Percentiles rank a stretch among this genome's conserved stretches.
Conservation (phyloP, 2,113 vertebrate genomes). For the Oncorhynchus nerka region DNA sequence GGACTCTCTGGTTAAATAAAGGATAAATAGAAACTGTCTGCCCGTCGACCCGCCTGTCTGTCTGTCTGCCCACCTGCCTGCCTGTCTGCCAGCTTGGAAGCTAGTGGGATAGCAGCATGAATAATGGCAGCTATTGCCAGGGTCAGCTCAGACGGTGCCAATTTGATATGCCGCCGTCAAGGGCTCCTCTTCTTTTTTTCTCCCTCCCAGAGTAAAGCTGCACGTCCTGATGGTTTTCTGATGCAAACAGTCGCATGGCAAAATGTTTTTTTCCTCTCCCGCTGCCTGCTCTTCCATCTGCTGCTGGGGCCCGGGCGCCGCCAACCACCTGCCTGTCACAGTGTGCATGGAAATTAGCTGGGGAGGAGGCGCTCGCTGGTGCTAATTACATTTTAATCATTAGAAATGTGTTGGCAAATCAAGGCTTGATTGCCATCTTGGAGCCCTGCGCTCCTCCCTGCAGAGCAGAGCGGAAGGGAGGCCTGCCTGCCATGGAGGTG, state of each 20-base stretch:
- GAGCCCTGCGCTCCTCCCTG: conserved; percentile 88
- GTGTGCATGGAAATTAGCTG: conserved; percentile 98
- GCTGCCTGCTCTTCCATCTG: conserved; percentile 98
- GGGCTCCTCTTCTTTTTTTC: conserved; percentile 63
- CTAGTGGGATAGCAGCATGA: conserved; percentile 66
- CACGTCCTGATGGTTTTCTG: conserved; percentile 95
- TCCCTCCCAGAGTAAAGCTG: conserved; percentile 77
- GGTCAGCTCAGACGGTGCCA: conserved; percentile 89
- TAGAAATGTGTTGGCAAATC: conserved; percentile 99
- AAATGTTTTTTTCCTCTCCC: conserved; percentile 95
- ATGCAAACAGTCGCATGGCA: conserved; percentile 94
- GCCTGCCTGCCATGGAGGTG: conserved; percentile 73
- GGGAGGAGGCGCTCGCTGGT: conserved; percentile 99
- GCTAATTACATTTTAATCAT: conserved; percentile 99
- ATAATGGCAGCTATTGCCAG: conserved; percentile 77
- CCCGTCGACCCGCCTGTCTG: too few relatives aligned
- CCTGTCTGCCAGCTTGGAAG: conserved; percentile 43
- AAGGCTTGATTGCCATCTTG: conserved; percentile 99
- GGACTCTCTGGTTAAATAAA: not conserved
- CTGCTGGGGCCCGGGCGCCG: conserved; percentile 92
- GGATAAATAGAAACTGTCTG: too few relatives aligned
- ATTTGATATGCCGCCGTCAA: conserved; percentile 92
- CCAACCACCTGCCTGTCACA: conserved; percentile 99
- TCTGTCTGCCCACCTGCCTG: conserved; percentile 16
- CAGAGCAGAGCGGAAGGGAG: conserved; percentile 86